Evolutionary conservation across 1,140 invertebrate species (phyloP).

Genomic region (Musca domestica): DNA sequence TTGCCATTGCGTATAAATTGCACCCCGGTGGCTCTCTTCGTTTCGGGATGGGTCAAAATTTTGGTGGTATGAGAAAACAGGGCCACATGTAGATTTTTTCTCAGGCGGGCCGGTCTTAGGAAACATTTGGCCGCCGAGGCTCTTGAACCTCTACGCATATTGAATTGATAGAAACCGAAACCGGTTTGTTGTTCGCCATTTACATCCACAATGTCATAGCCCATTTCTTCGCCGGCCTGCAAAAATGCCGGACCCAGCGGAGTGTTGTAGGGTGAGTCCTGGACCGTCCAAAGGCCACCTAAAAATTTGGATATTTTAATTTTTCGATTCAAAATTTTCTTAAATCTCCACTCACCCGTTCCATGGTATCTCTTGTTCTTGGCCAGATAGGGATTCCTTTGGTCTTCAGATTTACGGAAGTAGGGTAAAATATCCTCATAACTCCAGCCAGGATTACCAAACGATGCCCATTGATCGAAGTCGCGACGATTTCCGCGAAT

Average conservation of each 20-base stretch:
- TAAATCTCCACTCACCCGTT: conserved; percentile 58
- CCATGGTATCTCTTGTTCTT: conserved; percentile 68
- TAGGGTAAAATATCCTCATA: conserved; percentile 85
- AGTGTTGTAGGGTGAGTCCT: conserved; percentile 77
- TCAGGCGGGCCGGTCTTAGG: conserved; percentile 68
- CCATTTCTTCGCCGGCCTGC: conserved; percentile 87
- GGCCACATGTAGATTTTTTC: conserved; percentile 72
- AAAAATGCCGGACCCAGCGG: conserved; percentile 78
- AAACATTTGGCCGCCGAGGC: conserved; percentile 81
- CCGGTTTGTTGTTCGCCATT: conserved; percentile 80
- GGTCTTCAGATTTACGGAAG: conserved; percentile 83
- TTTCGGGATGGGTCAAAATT: conserved; percentile 69
- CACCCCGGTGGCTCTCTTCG: conserved; percentile 71
- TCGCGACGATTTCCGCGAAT: conserved; percentile 86
- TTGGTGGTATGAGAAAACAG: conserved; percentile 74
- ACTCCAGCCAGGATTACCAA: conserved; percentile 87
- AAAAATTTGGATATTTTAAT: conserved; percentile 29
- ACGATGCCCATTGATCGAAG: conserved; percentile 84
- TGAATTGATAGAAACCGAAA: conserved; percentile 77
- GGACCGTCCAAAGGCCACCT: conserved; percentile 79
- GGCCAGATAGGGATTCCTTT: conserved; percentile 77
- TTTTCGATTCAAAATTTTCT: neutral
- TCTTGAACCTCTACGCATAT: conserved; percentile 73
- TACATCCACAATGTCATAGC: conserved; percentile 75
- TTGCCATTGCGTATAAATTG: conserved; percentile 71